Evolutionary conservation across 2,113 vertebrate species (phyloP), one percentile per base, ranked within the genome.

Genomic region (Phodopus roborovskii): DNA sequence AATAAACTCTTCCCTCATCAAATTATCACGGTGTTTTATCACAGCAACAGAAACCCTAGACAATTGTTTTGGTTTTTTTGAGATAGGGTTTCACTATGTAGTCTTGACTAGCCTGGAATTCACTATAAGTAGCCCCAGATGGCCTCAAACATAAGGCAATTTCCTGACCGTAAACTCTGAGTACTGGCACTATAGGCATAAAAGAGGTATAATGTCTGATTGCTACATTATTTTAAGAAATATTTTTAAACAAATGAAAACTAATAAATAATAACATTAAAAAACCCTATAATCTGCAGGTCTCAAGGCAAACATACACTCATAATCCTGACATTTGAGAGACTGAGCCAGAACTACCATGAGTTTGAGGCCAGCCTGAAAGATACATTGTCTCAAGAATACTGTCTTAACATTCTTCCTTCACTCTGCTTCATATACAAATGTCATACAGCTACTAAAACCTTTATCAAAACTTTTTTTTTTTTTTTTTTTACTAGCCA

Each of bases 381-480:
- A 45, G 78, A 22, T 50, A 50, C 42, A 86, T 6, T 26, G 20
- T 73, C 48, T 50, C 50, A 26, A 56, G 11, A 60, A 82, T 60
- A 26, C 50, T 81, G 50, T 58, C 22, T 82, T 36, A 81, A 81
- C 53, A n/a, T 4, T 6, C 33, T 56, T 91, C 78, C 26, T 66
- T 84, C 95, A 95, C 28, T 96, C 88, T 95, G 62, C 56, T 50
- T 82, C 92, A 36, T 4, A 95, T 50, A 60, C 39, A 93, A 64
- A 36, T 95, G 9, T 1, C 85, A 7, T 56, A 4, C 19, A 90
- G 36, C 53, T 88, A 71, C 13, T 66, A 70, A 92, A 94, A 20
- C 79, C 26, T 60, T 88, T 64, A 62, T 5, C 45, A 96, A 50
- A 66, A 36, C 2, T 70, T 36, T 39, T 84, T 30, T 42, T 15